Percentiles rank a stretch among this genome's conserved stretches.
Conservation (phyloP, 1,140 invertebrate genomes). For the Drosophila ficusphila region DNA sequence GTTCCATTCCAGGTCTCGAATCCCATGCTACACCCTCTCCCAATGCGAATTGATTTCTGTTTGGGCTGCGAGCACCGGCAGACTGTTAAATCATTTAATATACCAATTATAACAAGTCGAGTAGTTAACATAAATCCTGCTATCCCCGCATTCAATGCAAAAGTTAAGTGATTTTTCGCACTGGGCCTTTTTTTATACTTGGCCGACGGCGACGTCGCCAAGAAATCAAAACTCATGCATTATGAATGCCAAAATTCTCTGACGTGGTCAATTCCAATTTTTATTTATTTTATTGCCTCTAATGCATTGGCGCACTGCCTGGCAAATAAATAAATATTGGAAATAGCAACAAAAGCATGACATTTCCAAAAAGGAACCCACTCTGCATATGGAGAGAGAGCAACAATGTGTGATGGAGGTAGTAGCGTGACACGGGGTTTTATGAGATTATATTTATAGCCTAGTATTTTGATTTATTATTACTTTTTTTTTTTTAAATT, state of each 20-base stretch:
- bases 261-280: constrained; percentile 81
- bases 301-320: constrained; percentile 74
- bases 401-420: background rate
- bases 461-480: background rate
- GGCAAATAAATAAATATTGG: constrained; percentile 79
- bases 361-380: constrained; percentile 51
- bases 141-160: constrained; percentile 56
- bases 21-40: constrained; percentile 48
- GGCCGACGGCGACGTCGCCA: constrained; percentile 58
- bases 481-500: background rate
- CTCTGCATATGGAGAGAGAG: constrained; percentile 31
- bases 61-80: constrained; percentile 65
- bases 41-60: constrained; percentile 73
- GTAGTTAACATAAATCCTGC: constrained; percentile 80
- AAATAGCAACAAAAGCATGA: constrained; percentile 58
- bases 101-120: constrained; percentile 83
- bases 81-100: constrained; percentile 82
- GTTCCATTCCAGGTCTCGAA: constrained; percentile 32
- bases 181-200: constrained; percentile 41
- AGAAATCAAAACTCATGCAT: constrained; percentile 82
- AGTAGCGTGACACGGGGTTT: constrained; percentile 26
- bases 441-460: background rate
- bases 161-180: constrained; percentile 74
- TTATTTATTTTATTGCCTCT: constrained; percentile 82
- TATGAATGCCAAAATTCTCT: constrained; percentile 81